Percentiles rank a stretch among this genome's conserved stretches.
Conservation (phyloP, 2,113 vertebrate genomes). For the Martes martes region DNA sequence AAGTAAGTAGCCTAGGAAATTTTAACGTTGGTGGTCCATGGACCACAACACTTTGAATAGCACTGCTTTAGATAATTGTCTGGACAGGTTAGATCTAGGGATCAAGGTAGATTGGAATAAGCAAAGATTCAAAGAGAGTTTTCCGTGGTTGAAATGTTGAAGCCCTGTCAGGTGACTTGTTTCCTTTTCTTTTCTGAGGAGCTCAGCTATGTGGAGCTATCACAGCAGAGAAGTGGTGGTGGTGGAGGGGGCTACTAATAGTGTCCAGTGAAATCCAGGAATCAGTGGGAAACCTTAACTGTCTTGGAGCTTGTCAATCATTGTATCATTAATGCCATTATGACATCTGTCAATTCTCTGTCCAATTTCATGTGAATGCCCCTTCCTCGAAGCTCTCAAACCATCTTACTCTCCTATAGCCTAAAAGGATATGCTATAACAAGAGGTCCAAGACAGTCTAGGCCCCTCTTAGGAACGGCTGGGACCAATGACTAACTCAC, state of each 20-base stretch:
- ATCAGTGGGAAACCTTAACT: background rate
- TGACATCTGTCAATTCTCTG: background rate
- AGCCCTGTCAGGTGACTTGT: background rate
- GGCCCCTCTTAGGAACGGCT: background rate
- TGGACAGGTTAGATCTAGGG: background rate
- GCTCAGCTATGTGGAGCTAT: background rate
- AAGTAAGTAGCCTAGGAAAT: background rate
- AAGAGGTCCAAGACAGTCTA: background rate
- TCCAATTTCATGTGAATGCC: background rate
- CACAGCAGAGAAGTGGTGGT: background rate
- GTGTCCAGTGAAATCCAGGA: background rate
- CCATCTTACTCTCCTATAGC: background rate
- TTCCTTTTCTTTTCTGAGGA: background rate
- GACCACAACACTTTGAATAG: background rate
- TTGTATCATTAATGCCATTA: background rate
- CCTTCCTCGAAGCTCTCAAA: background rate
- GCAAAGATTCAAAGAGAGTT: background rate
- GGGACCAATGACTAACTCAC: background rate
- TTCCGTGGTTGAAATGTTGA: background rate
- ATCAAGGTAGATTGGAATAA: background rate
- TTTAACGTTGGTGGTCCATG: background rate
- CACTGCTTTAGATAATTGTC: background rate
- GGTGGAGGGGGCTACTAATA: no score
- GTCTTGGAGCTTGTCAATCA: background rate
- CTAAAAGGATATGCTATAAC: background rate